Evolutionary conservation across 2,888 invertebrate genomes (phyloP).

Genomic region (Lepidocyrtinus sp.): DNA sequence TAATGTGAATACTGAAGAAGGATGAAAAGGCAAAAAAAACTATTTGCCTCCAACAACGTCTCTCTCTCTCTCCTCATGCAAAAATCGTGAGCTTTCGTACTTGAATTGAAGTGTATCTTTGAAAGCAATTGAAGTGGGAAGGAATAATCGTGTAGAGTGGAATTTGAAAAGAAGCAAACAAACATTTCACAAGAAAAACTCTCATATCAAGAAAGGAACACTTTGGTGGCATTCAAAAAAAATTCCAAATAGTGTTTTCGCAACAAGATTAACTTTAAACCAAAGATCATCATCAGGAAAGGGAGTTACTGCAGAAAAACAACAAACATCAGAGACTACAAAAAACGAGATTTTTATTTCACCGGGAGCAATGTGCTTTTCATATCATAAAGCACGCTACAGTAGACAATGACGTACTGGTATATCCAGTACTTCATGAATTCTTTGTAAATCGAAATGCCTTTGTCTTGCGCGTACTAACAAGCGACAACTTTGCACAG

Average conservation of each 20-base stretch:
- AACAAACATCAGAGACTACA: too few relatives aligned
- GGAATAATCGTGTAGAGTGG: constrained; percentile 3
- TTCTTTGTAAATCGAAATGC: not conserved
- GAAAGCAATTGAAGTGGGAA: constrained; percentile 17
- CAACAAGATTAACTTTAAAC: constrained; percentile 16
- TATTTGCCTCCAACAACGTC: not conserved
- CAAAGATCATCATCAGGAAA: constrained; percentile 13
- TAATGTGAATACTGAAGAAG: not conserved
- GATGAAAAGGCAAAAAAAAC: not conserved
- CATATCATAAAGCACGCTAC: not conserved
- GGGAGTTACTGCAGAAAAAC: too few relatives aligned
- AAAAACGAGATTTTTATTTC: constrained; percentile 1
- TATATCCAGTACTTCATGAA: constrained; percentile 7
- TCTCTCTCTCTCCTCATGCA: not conserved
- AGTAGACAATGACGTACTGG: not conserved
- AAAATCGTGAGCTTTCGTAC: constrained; percentile 3
- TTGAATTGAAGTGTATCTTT: not conserved
- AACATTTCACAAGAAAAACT: constrained; percentile 2
- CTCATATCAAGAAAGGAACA: constrained; percentile 7
- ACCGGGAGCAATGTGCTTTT: constrained; percentile 12
- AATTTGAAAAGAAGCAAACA: constrained; percentile 9
- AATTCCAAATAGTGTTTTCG: constrained; percentile 30
- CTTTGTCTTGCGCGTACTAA: not conserved
- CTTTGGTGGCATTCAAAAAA: constrained; percentile 20
- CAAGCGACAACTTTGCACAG: not conserved